phyloP scores from a whole-genome alignment of 2,113 vertebrate genomes.

The mouse (Mus musculus) region DNA sequence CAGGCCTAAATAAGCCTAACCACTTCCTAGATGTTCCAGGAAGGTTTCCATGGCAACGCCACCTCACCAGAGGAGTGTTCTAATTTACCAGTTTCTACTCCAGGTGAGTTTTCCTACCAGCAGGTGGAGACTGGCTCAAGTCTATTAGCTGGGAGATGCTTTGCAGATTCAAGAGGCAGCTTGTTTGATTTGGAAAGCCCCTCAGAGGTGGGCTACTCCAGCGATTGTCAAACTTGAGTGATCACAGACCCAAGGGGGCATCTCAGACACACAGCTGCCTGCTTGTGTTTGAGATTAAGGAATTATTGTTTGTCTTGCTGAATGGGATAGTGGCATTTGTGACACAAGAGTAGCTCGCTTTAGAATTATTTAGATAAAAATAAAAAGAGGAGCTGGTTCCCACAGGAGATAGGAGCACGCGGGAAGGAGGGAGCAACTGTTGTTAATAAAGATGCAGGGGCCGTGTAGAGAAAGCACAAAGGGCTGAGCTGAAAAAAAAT shows the following conservation, averaged over 20 bases:
- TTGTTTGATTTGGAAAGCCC: conserved; percentile 13
- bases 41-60: conserved; percentile 1
- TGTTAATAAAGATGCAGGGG: not conserved
- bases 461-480: not conserved
- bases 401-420: not conserved
- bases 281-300: not conserved
- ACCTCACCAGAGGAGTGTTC: not conserved
- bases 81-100: not conserved
- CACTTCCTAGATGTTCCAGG: not conserved
- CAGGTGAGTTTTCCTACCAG: conserved; percentile 65
- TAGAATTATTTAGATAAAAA: conserved; percentile 1
- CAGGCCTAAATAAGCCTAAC: not conserved
- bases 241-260: not conserved
- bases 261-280: not conserved
- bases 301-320: not conserved
- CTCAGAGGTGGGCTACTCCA: not conserved
- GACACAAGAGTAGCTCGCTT: not conserved
- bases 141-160: conserved; percentile 22
- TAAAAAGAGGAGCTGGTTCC: not conserved
- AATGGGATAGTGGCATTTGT: not conserved
- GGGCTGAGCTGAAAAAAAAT: not conserved
- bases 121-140: conserved; percentile 78
- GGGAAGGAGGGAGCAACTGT: not conserved
- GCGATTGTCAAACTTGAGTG: not conserved
- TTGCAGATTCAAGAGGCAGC: not conserved